phyloP scores from a whole-genome alignment of 2,113 vertebrate genomes.

The Solea senegalensis region DNA sequence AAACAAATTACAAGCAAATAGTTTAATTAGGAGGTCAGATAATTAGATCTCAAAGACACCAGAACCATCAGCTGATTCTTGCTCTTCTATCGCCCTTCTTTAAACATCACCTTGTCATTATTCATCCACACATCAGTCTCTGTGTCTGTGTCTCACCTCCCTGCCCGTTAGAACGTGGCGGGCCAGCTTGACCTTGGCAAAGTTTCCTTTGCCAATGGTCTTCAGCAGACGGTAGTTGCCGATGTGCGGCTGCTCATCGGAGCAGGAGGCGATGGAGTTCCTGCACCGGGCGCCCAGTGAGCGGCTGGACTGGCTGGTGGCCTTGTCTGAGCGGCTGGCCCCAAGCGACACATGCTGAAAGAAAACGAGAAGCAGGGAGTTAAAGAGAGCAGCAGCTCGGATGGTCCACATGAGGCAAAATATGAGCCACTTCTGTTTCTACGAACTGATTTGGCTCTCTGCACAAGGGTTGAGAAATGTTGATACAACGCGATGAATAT shows the following conservation, averaged over 20 bases:
- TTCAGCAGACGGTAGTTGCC: slow-evolving; percentile 93
- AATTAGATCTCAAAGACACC: not conserved
- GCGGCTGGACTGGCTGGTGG: slow-evolving; percentile 91
- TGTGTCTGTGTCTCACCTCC: slow-evolving; percentile 81
- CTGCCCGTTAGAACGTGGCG: slow-evolving; percentile 90
- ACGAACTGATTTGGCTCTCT: too few species aligned
- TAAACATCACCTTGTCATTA: not conserved
- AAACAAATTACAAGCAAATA: too few species aligned
- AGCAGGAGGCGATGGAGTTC: slow-evolving; percentile 91
- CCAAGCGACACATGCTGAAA: slow-evolving; percentile 87
- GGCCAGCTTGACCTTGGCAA: slow-evolving; percentile 94
- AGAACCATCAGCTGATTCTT: not conserved
- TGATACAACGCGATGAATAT: too few species aligned
- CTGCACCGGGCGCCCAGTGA: slow-evolving; percentile 91
- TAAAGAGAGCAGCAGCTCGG: slow-evolving; percentile 23
- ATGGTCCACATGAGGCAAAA: slow-evolving; percentile 18
- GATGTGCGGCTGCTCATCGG: slow-evolving; percentile 92
- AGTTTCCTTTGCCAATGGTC: slow-evolving; percentile 96
- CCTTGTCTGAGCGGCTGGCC: slow-evolving; percentile 89
- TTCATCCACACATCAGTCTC: not conserved
- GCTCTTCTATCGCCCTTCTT: not conserved
- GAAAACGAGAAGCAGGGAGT: slow-evolving; percentile 13
- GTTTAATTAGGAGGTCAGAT: not conserved
- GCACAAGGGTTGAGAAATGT: too few species aligned
- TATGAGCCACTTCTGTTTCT: not conserved